Conservation (phyloP, 2,113 vertebrate species). For the Bettongia penicillata region DNA sequence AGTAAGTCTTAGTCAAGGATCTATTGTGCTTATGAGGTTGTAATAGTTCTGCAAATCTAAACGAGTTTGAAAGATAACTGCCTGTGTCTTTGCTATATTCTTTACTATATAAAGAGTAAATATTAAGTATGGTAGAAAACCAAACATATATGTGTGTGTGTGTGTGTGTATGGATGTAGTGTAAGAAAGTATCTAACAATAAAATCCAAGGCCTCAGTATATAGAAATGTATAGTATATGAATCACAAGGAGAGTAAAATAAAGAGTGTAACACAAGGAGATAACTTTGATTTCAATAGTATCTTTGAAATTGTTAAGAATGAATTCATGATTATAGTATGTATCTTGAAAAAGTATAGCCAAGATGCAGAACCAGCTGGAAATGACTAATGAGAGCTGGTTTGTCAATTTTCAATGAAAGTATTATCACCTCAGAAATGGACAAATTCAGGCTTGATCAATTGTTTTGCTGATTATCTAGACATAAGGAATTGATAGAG, state of each 20-base stretch:
- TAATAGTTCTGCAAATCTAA: background rate
- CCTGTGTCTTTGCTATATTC: background rate
- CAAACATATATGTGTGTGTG: no score
- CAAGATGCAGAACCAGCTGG: background rate
- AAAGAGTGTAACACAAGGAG: background rate
- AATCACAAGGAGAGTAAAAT: background rate
- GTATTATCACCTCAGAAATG: background rate
- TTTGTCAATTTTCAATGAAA: background rate
- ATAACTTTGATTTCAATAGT: background rate
- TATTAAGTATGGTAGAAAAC: background rate
- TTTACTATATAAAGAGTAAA: background rate
- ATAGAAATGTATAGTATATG: background rate
- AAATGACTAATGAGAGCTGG: background rate
- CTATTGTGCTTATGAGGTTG: background rate
- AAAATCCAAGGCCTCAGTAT: background rate
- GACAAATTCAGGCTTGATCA: background rate
- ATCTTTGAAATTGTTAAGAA: background rate
- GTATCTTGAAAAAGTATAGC: background rate
- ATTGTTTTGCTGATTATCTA: background rate
- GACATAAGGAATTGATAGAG: background rate
- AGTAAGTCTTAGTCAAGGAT: background rate
- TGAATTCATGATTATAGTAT: background rate
- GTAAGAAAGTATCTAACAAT: background rate
- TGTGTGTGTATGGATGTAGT: no score
- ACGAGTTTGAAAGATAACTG: background rate